These are phyloP conservation scores for Geococcyx californianus DNA, from an alignment of 2,113 vertebrate genomes.

Conservation along the genomic window DNA sequence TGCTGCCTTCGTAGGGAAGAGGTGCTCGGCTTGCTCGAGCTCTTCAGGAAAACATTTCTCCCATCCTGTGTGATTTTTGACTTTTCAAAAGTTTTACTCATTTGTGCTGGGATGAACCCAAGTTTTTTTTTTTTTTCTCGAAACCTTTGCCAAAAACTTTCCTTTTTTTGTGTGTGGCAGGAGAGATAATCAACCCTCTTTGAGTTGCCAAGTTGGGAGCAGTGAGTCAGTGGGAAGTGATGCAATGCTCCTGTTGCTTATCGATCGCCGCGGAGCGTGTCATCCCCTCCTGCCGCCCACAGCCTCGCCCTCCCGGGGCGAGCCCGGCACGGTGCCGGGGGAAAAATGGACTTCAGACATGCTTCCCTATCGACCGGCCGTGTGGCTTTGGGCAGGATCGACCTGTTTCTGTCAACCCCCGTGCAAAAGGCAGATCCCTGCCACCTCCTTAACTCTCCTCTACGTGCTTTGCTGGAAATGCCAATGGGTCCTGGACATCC, in stretches of 20 bases:
- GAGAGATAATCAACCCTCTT: background rate
- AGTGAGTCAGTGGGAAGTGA: background rate
- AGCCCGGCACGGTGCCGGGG: background rate
- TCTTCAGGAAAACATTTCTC: background rate
- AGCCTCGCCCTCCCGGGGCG: background rate
- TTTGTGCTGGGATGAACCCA: slow-evolving; percentile 1
- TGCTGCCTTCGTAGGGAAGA: background rate
- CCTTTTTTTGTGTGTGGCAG: background rate
- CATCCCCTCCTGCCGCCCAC: background rate
- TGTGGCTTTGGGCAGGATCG: background rate
- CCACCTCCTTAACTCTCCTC: background rate
- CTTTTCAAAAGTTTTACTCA: background rate
- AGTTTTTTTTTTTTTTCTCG: background rate
- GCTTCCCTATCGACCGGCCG: rapidly evolving
- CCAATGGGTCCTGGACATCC: background rate
- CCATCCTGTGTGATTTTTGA: background rate
- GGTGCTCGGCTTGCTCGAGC: background rate
- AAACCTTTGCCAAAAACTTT: background rate
- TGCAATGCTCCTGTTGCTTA: background rate
- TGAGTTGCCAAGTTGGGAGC: background rate
- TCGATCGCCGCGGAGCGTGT: rapidly evolving
- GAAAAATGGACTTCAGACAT: background rate
- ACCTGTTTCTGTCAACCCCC: rapidly evolving
- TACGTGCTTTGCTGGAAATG: background rate
- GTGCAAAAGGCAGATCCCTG: background rate